Evolutionary conservation across 2,888 invertebrate species (phyloP), one percentile per base, ranked within the genome.

Genomic region (Gari tellinella): DNA sequence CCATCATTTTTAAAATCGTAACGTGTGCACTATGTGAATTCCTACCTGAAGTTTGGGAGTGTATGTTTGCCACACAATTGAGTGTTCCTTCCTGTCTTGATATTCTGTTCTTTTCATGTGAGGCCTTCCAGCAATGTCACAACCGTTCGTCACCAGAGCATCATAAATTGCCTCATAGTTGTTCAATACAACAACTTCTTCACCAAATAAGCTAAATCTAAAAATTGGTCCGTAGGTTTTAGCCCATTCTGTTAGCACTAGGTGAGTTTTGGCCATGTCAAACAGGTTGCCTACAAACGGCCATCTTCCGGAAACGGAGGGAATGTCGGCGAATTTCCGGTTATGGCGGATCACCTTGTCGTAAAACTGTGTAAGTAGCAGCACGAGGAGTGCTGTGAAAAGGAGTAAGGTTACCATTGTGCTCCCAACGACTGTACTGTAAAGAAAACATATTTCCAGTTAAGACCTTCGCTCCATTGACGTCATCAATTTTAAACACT

Each of bases 31-130:
- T n/a, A n/a, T n/a, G n/a, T n/a, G n/a, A n/a, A n/a, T n/a, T n/a
- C 19, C n/a, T 76, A 77, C 73, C 64, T 73, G 63, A n/a, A 87
- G 68, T 67, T 86, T 86, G 0, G 81, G 78, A 1, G 83, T 86
- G 62, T 85, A 87, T 0, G 86, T 86, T 68, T 88, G 88, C 88
- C 88, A 88, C 14, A 88, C 88, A 7, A 88, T 84, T 12, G 86
- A 86, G 46, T 86, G 76, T 41, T 62, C 65, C 56, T 80, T 69
- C 49, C 88, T 67, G 12, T 77, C 67, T 5, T 75, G 67, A 23
- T 81, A 77, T 15, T 72, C 69, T 3, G 88, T 88, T 8, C 88
- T 57, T 53, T 81, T 80, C 86, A 86, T 86, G 38, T 75, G 74
- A 2, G 88, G 88, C 17, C 88, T 74, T 0, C 89, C 90, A 12